Evolutionary conservation across 2,888 invertebrate genomes (phyloP).

Genomic region (Graphium colonna): DNA sequence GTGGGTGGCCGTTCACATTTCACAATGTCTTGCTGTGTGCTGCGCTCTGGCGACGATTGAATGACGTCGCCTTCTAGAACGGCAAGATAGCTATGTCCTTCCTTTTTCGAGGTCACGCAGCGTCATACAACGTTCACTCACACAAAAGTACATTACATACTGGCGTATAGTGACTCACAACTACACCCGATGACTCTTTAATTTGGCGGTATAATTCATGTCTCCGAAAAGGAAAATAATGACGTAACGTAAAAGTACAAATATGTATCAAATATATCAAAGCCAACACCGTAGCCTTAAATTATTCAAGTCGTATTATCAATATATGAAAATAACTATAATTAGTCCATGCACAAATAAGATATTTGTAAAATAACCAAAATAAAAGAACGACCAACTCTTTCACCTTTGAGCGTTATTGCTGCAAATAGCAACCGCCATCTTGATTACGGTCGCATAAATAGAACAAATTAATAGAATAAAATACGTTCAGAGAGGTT

Average conservation of each 20-base stretch:
- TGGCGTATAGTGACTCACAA: constrained; percentile 38
- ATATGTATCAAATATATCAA: constrained; percentile 13
- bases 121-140: constrained; percentile 56
- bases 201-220: constrained; percentile 43
- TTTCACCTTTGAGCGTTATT: constrained; percentile 4
- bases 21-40: constrained; percentile 70
- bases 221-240: constrained; percentile 13
- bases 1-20: constrained; percentile 78
- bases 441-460: constrained; percentile 36
- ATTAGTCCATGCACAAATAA: constrained; percentile 38
- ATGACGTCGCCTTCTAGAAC: constrained; percentile 78
- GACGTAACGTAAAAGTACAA: constrained; percentile 3
- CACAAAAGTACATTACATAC: constrained; percentile 35
- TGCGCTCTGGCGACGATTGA: constrained; percentile 55
- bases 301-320: constrained; percentile 16
- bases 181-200: constrained; percentile 33
- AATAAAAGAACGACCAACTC: constrained; percentile 26
- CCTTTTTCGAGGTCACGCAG: constrained; percentile 71
- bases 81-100: constrained; percentile 58
- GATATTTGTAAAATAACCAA: constrained; percentile 10
- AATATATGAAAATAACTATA: constrained; percentile 23
- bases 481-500: constrained; percentile 21
- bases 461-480: constrained; percentile 15
- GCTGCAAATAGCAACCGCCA: constrained; percentile 42
- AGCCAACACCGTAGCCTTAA: constrained; percentile 27